Base-by-base conservation (phyloP, 2,113 vertebrate genomes). In the Tychaedon coryphoeus region DNA sequence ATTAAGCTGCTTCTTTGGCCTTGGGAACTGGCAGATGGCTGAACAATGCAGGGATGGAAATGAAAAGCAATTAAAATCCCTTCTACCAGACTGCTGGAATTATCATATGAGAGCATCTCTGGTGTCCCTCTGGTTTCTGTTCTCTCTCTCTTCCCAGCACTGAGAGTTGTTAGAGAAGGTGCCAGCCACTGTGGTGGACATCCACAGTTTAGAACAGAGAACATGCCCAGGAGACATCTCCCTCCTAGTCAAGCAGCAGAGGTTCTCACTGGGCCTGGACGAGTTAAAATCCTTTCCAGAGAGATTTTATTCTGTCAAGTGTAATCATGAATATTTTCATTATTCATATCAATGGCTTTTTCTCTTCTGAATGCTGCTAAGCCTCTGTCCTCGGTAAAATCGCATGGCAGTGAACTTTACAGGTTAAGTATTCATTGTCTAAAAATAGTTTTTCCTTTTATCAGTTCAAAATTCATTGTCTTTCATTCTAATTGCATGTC, bases 341-440 rank as follows among this genome's bases (percentile, higher is more conserved):
- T 93, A 88, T 94, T 96, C 75, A 80, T 94, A 90, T 86, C 42
- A 40, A 69, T 83, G 64, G n/a, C 26, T 96, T 90, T 91, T 95
- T 91, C 75, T 88, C 50, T 88, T 91, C 94, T 90, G 82, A 92
- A 83, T 72, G 83, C 82, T 81, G 45, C 82, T 77, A 90, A 83
- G 64, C 67, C 28, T 83, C 72, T 48, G 31, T 90, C 75, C 86
- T 80, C 3, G 0, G 72, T 90, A 92, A 92, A 94, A 84, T 90
- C n/a, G 2, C 1, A 5, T 65, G 86, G 53, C 86, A 93, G 75
- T 81, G 90, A 95, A 95, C 82, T 88, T 96, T 65, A 72, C 69
- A 80, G 85, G 90, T 95, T 96, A 96, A 95, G 93, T 90, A 94
- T 96, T 96, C 86, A 88, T 94, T 93, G 72, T 88, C 43, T 95